A percentile compares a stretch with the other conserved stretches of the same genome.
Conservation (phyloP, 1,140 invertebrate species). For the Ceratoteleas bidentatus region DNA sequence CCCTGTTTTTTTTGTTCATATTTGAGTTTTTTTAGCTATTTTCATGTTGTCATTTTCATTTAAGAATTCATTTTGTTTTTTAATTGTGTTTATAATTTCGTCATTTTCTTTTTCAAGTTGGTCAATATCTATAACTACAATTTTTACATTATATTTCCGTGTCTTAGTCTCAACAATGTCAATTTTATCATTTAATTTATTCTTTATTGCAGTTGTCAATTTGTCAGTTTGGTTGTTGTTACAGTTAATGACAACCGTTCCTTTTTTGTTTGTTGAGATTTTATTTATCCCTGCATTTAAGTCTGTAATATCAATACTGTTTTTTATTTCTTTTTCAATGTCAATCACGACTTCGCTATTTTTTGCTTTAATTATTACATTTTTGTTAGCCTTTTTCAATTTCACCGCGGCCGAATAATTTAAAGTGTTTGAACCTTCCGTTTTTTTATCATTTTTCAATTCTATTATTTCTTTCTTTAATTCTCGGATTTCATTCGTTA, state of each 20-base stretch:
- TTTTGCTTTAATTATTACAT: conserved; percentile 3
- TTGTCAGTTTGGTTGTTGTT: conserved; percentile 1
- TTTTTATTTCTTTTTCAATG: background rate
- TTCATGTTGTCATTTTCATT: conserved; percentile 8
- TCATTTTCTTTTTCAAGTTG: conserved; percentile 1
- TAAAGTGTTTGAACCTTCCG: background rate
- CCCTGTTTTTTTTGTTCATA: conserved; percentile 13
- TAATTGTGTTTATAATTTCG: conserved; percentile 1
- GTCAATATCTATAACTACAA: conserved; percentile 10
- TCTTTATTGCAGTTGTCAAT: background rate
- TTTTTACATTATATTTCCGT: conserved; percentile 11
- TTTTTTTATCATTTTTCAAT: too few relatives aligned
- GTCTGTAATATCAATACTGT: background rate
- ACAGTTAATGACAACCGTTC: background rate
- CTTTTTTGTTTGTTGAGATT: conserved; percentile 1
- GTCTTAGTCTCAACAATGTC: background rate
- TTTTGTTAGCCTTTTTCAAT: background rate
- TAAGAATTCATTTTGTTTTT: conserved; percentile 21
- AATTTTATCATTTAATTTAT: background rate
- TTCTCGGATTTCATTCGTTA: background rate
- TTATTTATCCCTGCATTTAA: conserved; percentile 1
- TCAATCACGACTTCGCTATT: background rate
- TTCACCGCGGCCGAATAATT: background rate
- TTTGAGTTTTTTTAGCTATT: conserved; percentile 21
- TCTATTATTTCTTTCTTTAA: background rate